These are phyloP conservation scores for Hippocampus guttulatus DNA, from an alignment of 2,113 vertebrate genomes.

Conservation along the genomic window DNA sequence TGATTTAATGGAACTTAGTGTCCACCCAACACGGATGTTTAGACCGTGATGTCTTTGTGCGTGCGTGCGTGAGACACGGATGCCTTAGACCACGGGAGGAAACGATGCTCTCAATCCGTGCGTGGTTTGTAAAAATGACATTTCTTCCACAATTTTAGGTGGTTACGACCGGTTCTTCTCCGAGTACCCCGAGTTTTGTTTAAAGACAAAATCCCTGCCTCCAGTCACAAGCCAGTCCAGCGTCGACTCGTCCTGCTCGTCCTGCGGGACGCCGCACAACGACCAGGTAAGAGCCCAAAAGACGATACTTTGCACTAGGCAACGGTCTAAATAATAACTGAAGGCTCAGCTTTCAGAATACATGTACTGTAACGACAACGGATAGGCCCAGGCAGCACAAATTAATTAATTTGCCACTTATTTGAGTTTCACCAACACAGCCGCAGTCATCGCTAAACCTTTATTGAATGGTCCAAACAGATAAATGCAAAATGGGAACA, in stretches of 20 bases:
- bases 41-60: constrained; percentile 26
- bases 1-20: not conserved
- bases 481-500: too few species aligned
- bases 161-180: constrained; percentile 87
- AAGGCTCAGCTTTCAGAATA: not conserved
- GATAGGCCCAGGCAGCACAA: too few species aligned
- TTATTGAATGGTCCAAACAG: too few species aligned
- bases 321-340: not conserved
- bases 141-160: constrained; percentile 67
- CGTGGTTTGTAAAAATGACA: constrained; percentile 20
- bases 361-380: not conserved
- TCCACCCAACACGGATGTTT: constrained; percentile 25
- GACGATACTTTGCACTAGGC: not conserved
- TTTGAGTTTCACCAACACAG: too few species aligned
- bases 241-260: constrained; percentile 82
- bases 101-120: constrained; percentile 3
- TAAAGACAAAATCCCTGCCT: constrained; percentile 72
- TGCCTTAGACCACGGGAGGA: constrained; percentile 29
- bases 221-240: constrained; percentile 75
- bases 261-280: constrained; percentile 90
- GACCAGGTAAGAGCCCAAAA: constrained; percentile 80
- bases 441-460: too few species aligned
- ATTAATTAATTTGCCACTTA: too few species aligned
- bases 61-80: constrained; percentile 29
- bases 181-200: constrained; percentile 86